phyloP scores from a whole-genome alignment of 2,113 vertebrate genomes.

The Boulengeromyrus knoepffleri region DNA sequence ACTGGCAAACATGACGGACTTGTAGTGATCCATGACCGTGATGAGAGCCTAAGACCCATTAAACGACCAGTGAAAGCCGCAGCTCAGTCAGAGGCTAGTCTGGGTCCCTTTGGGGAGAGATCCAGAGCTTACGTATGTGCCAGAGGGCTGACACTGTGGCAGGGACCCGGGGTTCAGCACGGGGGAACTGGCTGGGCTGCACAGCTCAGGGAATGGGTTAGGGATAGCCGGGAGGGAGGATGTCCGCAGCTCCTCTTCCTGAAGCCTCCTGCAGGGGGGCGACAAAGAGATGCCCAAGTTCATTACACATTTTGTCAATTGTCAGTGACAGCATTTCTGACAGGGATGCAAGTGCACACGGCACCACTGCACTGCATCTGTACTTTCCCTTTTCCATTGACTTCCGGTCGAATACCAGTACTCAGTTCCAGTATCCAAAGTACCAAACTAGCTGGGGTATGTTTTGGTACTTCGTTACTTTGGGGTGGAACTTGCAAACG shows the following conservation, averaged over 20 bases:
- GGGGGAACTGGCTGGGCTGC: conserved; percentile 74
- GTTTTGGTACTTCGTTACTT: background rate
- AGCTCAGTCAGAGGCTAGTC: background rate
- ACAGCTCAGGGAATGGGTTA: conserved; percentile 94
- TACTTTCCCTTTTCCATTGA: background rate
- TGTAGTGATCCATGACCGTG: background rate
- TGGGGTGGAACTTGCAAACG: background rate
- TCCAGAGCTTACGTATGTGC: conserved; percentile 71
- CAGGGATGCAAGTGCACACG: background rate
- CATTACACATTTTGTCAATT: background rate
- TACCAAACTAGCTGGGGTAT: background rate
- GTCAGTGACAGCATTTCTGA: background rate
- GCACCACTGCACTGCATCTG: background rate
- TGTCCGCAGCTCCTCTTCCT: conserved; percentile 79
- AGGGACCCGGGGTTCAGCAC: conserved; percentile 73
- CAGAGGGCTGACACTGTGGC: conserved; percentile 62
- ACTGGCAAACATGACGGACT: background rate
- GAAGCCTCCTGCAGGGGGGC: conserved; percentile 70
- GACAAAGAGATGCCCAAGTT: conserved; percentile 32
- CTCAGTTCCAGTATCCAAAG: background rate
- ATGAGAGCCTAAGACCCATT: background rate
- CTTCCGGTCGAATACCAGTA: background rate
- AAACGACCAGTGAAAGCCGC: background rate
- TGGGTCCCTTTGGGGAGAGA: background rate
- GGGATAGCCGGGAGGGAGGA: conserved; percentile 90